phyloP scores from a whole-genome alignment of 2,888 invertebrate genomes.

The Crematogaster levior region DNA sequence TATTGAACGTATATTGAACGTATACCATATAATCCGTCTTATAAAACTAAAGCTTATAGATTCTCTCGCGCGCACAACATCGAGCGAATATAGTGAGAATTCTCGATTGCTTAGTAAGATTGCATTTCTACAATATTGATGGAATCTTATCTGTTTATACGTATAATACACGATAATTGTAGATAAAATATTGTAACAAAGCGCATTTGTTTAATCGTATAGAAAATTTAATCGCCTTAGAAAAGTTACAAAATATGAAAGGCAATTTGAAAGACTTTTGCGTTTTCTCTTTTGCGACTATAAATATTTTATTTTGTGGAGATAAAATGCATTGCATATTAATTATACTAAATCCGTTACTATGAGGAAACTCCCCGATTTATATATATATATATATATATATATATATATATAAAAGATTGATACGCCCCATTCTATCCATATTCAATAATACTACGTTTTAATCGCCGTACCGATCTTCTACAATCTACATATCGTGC shows the following conservation, averaged over 20 bases:
- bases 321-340: background rate
- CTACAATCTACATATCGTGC: constrained; percentile 38
- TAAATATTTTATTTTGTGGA: background rate
- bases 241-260: background rate
- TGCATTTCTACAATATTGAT: background rate
- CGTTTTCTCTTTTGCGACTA: background rate
- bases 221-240: background rate
- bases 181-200: background rate
- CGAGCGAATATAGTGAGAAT: constrained; percentile 6
- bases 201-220: background rate
- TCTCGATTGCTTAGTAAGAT: constrained; percentile 14
- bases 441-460: constrained; percentile 26
- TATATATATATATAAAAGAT: background rate
- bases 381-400: background rate
- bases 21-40: constrained; percentile 79
- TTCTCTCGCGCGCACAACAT: constrained; percentile 3
- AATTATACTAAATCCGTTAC: background rate
- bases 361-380: background rate
- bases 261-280: too few species aligned
- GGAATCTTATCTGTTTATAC: background rate
- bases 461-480: constrained; percentile 27
- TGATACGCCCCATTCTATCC: background rate
- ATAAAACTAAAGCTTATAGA: constrained; percentile 60
- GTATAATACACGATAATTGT: background rate
- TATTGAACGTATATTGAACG: constrained; percentile 77